Percentiles rank a stretch among this genome's conserved stretches.
Evolutionary conservation across 1,140 invertebrate genomes (phyloP).

Genomic region (Xylocopa sonorina): DNA sequence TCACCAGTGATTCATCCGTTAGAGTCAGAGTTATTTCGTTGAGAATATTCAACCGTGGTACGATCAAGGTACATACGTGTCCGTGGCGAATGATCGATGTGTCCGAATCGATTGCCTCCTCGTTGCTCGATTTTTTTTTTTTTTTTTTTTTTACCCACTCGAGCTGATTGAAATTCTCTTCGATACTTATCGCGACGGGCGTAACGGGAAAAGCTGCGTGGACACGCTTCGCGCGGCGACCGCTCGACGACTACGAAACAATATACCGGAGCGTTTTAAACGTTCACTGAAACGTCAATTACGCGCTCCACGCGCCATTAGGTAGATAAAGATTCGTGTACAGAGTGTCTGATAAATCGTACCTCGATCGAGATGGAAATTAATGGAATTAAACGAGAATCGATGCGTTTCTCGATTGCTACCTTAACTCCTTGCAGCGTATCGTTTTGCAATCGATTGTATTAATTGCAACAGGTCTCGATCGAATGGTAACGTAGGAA

Average conservation of each 20-base stretch:
- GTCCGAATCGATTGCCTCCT: neutral
- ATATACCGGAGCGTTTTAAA: slow-evolving; percentile 24
- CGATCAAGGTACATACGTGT: neutral
- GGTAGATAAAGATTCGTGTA: too few species aligned
- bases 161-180: slow-evolving; percentile 6
- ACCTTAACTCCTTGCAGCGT: too few species aligned
- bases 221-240: slow-evolving; percentile 26
- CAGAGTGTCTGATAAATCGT: too few species aligned
- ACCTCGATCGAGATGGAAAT: too few species aligned
- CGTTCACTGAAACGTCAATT: slow-evolving; percentile 32
- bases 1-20: slow-evolving; percentile 10
- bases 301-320: neutral
- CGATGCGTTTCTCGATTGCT: too few species aligned
- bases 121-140: neutral
- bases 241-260: slow-evolving; percentile 33
- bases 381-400: too few species aligned
- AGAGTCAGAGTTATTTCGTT: neutral
- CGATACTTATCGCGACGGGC: neutral
- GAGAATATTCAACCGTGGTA: neutral
- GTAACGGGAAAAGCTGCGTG: slow-evolving; percentile 8
- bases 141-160: neutral
- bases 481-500: too few species aligned
- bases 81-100: too few species aligned
- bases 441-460: too few species aligned
- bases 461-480: too few species aligned